Evolutionary conservation across 2,888 invertebrate genomes (phyloP), one percentile per base, ranked within the genome.

Genomic region (Synanthedon andrenaeformis): DNA sequence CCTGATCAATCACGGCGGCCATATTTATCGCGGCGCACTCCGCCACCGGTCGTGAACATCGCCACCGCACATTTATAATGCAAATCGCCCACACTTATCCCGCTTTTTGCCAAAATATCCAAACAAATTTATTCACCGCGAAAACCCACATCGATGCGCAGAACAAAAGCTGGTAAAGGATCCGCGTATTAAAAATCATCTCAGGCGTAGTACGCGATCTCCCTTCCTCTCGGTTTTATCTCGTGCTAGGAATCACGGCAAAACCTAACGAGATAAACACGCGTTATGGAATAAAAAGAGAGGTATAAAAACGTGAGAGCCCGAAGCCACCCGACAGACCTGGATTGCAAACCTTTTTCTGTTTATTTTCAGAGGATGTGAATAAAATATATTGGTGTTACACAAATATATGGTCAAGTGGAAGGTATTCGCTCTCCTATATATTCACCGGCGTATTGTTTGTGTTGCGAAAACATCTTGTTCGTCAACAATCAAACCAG

Each of bases 81-180:
- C 77, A 81, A 81, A 82, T 82, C 69, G 69, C 63, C 61, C 62
- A 61, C 74, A 76, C 75, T 80, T 82, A 80, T 73, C 75, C 78
- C 71, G 65, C 69, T 82, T 82, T 82, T 82, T 81, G 70, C 72
- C 73, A 74, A 35, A 76, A 76, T 71, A 76, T 69, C 74, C 70
- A 76, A 74, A 80, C 80, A 80, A 79, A 82, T 80, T 81, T 82
- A 80, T 81, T 75, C 82, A 67, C 73, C 64, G 70, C 67, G 70
- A 74, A 70, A 71, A 70, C 49, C 49, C 49, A 17, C 19, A 49
- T 49, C 49, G 49, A 49, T 49, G 13, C 23, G 12, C 19, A 49
- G 49, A 49, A 49, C 49, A 49, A 23, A 49, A 49, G 59, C 54
- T 55, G 57, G 55, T 55, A 49, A 49, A 51, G 35, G 41, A 50